Conservation (phyloP, 2,113 vertebrate species). For the Cichladusa arquata region DNA sequence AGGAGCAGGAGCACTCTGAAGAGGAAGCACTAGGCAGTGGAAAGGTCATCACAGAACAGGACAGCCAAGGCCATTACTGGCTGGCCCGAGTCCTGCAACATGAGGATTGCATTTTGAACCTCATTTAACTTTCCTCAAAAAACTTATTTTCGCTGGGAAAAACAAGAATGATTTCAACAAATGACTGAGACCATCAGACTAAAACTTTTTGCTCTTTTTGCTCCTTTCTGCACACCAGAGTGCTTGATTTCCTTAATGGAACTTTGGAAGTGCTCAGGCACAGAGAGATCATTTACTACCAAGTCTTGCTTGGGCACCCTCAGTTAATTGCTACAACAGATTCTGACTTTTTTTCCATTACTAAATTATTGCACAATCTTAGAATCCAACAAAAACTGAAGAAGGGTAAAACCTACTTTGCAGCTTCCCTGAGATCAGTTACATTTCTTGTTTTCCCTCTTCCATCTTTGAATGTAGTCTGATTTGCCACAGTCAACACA, state of each 20-base stretch:
- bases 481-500: constrained; percentile 83
- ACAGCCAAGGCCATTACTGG: background rate
- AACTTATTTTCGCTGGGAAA: background rate
- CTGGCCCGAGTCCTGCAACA: background rate
- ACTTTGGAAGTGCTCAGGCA: background rate
- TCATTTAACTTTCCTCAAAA: background rate
- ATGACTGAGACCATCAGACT: background rate
- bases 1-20: background rate
- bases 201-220: background rate
- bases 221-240: background rate
- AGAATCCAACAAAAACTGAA: background rate
- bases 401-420: constrained; percentile 80
- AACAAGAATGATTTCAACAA: background rate
- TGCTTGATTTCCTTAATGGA: background rate
- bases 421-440: constrained; percentile 84
- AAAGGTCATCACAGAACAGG: background rate
- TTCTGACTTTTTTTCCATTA: background rate
- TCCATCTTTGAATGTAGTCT: constrained; percentile 85
- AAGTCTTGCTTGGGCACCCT: background rate
- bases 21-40: background rate
- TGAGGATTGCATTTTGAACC: background rate
- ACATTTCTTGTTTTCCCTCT: constrained; percentile 80
- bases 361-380: background rate
- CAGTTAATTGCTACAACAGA: background rate
- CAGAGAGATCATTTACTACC: background rate